Base-by-base conservation (phyloP, 2,888 invertebrate species). In the Drosophila multiciliata region DNA sequence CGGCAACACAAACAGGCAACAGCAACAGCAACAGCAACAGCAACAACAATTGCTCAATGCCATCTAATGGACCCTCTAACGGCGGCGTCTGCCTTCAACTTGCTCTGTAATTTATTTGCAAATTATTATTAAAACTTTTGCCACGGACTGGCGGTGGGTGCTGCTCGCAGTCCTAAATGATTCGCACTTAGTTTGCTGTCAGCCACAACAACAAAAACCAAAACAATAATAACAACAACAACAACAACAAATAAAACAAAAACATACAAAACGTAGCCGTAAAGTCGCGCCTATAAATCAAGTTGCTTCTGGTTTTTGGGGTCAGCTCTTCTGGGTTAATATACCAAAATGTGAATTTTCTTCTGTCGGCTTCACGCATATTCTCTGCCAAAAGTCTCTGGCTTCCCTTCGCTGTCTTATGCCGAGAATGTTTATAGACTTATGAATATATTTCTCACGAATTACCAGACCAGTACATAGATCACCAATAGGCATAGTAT, bases 71-170 rank as follows among this genome's bases (percentile, higher is more conserved):
- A 80, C 66, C 80, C 77, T 69, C 80, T 74, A 76, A 73, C 76
- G 55, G 59, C 67, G 59, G 59, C 70, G 75, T 49, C 65, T 81
- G 81, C 75, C 81, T 69, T 83, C 85, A 85, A 88, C 90, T 87
- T 83, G 82, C 38, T 67, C 78, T 79, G 89, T 90, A 89, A 90
- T 91, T 90, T 90, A 90, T 90, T 91, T 90, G 90, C 89, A 91
- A 91, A 91, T 91, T 91, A 90, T 90, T 90, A 90, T 90, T 90
- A 89, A 91, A 91, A 90, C 84, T 91, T 90, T 86, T 80, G 88
- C 90, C 70, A 23, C 55, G 69, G 78, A 65, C 80, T 12, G 54
- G 57, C 73, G 45, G 62, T 52, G 69, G 65, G 52, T 66, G 54
- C 62, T 55, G 57, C 55, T 57, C 20, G 15, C 42, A n/a, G 3